Base-by-base conservation (phyloP, 2,888 invertebrate species). In the Eledona agricola region DNA sequence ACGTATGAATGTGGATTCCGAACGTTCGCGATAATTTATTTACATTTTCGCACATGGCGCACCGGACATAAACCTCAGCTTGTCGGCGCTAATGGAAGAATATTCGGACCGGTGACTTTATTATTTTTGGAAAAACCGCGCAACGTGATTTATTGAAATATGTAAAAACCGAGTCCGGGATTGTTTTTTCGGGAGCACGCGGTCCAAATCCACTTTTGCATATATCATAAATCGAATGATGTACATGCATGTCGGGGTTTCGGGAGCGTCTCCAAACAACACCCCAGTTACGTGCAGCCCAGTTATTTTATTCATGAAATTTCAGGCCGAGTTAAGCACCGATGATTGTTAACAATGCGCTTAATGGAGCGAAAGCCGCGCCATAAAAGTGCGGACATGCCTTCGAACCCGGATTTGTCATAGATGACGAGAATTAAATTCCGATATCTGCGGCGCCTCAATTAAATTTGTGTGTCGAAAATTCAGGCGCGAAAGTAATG, bases 291-390 rank as follows among this genome's bases (percentile, higher is more conserved):
- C 46, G 37, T 52, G 25, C 46, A 46, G 37, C 34, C 45, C 32
- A 52, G 42, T 53, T 37, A 31, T 31, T 54, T 50, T 54, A 54
- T 50, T 50, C 54, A 50, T 38, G 17, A 26, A 37, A 54, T 54
- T 54, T 49, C 37, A 37, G 25, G 31, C 29, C 15, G 42, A 37
- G 49, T 42, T 43, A 43, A 54, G 38, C 40, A 40, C 23, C 34
- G 42, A 47, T 53, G 42, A 42, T 42, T 23, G 40, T 26, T 29
- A 53, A 53, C 47, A 53, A 53, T 53, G 35, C 20, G 10, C 5
- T 13, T 47, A 47, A 53, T 53, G 25, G 47, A 25, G 9, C 11
- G 40, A 35, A 49, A 53, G 17, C 25, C 22, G 7, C 17, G 35
- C 53, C 32, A 53, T 53, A 53, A 43, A 43, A 12, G 13, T 40